Conservation (phyloP, 2,113 vertebrate genomes). For the Macrotus californicus region DNA sequence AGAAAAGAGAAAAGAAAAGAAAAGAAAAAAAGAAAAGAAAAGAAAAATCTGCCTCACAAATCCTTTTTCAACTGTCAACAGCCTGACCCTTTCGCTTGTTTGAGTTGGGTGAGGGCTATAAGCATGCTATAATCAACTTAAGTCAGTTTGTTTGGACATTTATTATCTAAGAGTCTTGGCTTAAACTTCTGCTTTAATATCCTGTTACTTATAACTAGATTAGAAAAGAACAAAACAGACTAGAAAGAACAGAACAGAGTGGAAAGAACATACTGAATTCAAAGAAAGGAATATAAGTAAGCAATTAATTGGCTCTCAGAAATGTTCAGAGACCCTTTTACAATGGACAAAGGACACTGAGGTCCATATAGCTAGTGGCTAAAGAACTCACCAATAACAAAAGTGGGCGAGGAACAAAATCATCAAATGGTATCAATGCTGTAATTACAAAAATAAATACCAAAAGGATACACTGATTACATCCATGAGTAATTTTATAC, state of each 20-base stretch:
- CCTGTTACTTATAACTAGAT: conserved; percentile 11
- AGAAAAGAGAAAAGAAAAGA: too few species aligned
- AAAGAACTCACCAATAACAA: not conserved
- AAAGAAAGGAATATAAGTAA: not conserved
- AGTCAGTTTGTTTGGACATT: not conserved
- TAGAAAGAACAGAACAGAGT: not conserved
- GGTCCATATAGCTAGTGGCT: not conserved
- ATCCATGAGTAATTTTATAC: not conserved
- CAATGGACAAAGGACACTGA: not conserved
- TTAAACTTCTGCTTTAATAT: conserved; percentile 27
- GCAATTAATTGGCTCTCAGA: not conserved
- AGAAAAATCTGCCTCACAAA: not conserved
- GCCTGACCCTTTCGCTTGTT: not conserved
- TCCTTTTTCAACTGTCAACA: not conserved
- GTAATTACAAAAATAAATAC: not conserved
- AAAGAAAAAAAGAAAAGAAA: too few species aligned
- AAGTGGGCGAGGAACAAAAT: not conserved
- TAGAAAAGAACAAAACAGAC: conserved; percentile 7
- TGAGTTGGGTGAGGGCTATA: not conserved
- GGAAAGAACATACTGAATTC: not conserved
- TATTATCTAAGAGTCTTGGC: not conserved
- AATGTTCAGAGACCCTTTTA: not conserved
- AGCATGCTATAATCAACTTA: not conserved
- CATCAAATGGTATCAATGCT: not conserved
- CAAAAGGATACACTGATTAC: not conserved